Percentiles rank a stretch among this genome's conserved stretches.
These are phyloP conservation scores for Microtus ochrogaster DNA, from an alignment of 2,113 vertebrate genomes.

Conservation along the genomic window DNA sequence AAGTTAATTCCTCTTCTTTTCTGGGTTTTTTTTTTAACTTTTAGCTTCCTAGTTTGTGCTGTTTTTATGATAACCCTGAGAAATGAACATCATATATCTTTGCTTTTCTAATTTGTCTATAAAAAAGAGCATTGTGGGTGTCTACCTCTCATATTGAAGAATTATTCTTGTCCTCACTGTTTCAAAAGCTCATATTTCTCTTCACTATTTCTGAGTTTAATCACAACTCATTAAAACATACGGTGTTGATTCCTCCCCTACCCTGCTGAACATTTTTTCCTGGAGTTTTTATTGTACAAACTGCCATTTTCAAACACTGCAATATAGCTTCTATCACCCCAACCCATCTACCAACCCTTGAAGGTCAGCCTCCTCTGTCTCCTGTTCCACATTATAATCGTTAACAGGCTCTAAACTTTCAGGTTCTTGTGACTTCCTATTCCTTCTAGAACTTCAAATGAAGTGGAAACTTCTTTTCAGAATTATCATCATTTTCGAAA, in stretches of 20 bases:
- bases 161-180: not conserved
- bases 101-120: not conserved
- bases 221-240: not conserved
- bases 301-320: not conserved
- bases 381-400: too few species aligned
- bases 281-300: not conserved
- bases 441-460: not conserved
- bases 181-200: not conserved
- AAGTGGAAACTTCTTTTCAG: too few species aligned
- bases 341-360: too few species aligned
- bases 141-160: not conserved
- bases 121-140: not conserved
- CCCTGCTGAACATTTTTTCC: not conserved
- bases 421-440: not conserved
- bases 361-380: not conserved
- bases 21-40: not conserved
- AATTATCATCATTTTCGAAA: not conserved
- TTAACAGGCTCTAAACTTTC: not conserved
- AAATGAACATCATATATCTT: not conserved
- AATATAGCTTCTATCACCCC: not conserved
- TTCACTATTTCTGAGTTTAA: not conserved
- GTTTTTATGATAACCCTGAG: not conserved
- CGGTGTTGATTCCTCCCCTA: not conserved
- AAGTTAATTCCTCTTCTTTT: not conserved
- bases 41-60: not conserved